These are phyloP conservation scores for Asobara japonica DNA, from an alignment of 1,140 invertebrate genomes.

Conservation along the genomic window DNA sequence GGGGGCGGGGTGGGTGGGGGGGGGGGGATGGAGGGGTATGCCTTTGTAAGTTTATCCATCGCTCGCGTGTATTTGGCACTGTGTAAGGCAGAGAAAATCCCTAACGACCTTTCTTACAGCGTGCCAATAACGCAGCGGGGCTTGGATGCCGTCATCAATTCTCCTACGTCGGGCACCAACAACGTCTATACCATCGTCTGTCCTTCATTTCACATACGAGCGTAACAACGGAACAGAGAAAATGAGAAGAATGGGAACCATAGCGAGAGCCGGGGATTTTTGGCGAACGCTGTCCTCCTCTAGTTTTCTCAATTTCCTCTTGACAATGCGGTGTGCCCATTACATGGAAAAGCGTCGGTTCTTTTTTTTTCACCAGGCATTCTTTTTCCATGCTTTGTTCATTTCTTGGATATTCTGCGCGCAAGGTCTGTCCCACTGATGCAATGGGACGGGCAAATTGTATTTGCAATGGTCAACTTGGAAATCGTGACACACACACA, in stretches of 20 bases:
- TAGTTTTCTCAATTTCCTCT: background rate
- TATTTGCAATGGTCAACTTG: too few relatives aligned
- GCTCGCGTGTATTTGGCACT: conserved; percentile 13
- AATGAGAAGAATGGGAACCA: background rate
- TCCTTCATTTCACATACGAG: background rate
- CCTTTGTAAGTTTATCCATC: background rate
- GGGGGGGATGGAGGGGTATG: background rate
- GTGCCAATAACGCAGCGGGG: conserved; percentile 30
- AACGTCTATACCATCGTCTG: background rate
- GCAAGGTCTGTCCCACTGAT: too few relatives aligned
- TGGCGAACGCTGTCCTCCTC: background rate
- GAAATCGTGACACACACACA: too few relatives aligned
- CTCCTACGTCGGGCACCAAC: background rate
- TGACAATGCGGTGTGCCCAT: too few relatives aligned
- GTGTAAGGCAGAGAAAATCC: conserved; percentile 13
- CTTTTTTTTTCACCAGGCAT: too few relatives aligned
- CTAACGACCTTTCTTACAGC: conserved; percentile 29
- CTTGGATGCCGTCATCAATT: conserved; percentile 24
- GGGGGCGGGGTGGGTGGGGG: background rate
- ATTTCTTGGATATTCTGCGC: too few relatives aligned
- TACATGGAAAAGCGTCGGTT: too few relatives aligned
- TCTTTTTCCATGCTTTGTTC: too few relatives aligned
- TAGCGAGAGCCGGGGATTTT: background rate
- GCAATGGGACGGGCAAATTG: too few relatives aligned
- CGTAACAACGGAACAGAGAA: background rate